phyloP scores from a whole-genome alignment of 2,888 invertebrate species.

The Mythimna vitellina region DNA sequence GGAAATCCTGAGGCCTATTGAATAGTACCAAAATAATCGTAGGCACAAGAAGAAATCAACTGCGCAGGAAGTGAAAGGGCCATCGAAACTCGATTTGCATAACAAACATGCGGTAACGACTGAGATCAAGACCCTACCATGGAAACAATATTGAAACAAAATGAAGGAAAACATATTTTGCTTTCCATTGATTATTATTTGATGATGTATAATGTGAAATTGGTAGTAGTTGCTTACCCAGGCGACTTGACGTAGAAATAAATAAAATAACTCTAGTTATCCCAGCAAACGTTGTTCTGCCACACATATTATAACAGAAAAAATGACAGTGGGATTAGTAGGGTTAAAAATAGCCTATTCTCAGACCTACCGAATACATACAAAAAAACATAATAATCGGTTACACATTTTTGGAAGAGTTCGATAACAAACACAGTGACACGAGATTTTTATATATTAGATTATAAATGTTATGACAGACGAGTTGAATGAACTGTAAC shows the following conservation, averaged over 20 bases:
- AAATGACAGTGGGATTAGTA: too few relatives aligned
- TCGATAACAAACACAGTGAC: too few relatives aligned
- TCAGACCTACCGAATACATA: not conserved
- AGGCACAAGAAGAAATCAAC: slow-evolving; percentile 65
- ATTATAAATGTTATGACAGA: not conserved
- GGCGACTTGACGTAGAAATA: not conserved
- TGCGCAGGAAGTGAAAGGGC: slow-evolving; percentile 65
- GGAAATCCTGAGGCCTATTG: slow-evolving; percentile 26
- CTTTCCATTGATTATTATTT: not conserved
- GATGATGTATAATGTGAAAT: not conserved
- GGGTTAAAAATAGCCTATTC: not conserved
- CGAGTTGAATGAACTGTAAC: too few relatives aligned
- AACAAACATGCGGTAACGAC: slow-evolving; percentile 73
- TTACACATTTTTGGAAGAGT: too few relatives aligned
- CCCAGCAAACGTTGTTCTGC: too few relatives aligned
- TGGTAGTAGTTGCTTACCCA: too few relatives aligned
- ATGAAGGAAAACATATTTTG: not conserved
- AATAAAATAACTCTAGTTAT: not conserved
- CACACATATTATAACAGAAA: too few relatives aligned
- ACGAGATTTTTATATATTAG: too few relatives aligned
- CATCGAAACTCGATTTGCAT: slow-evolving; percentile 73
- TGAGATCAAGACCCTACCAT: slow-evolving; percentile 43
- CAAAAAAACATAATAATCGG: too few relatives aligned
- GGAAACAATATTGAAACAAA: slow-evolving; percentile 25
- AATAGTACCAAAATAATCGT: slow-evolving; percentile 63